Evolutionary conservation across 2,888 invertebrate genomes (phyloP).

Genomic region (Thereva unica): DNA sequence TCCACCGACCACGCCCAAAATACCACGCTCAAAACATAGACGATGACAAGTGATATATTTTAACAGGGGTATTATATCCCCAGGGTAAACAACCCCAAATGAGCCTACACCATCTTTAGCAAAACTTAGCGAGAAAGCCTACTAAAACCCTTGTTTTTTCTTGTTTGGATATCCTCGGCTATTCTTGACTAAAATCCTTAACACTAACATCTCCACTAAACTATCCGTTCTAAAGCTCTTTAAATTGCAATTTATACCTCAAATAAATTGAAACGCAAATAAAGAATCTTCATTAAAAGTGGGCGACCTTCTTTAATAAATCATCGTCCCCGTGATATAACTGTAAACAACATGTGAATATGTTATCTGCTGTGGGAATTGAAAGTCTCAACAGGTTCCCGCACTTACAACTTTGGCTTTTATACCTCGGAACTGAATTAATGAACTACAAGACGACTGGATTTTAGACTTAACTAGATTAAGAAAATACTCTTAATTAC

Average conservation of each 20-base stretch:
- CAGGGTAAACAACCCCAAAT: too few relatives aligned
- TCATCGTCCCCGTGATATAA: constrained; percentile 30
- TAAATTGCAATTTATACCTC: background rate
- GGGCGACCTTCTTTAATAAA: constrained; percentile 22
- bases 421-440: constrained; percentile 35
- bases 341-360: constrained; percentile 42
- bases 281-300: constrained; percentile 23
- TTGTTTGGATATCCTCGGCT: too few relatives aligned
- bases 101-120: too few relatives aligned
- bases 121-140: too few relatives aligned
- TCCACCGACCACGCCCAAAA: too few relatives aligned
- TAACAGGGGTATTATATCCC: too few relatives aligned
- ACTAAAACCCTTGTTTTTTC: too few relatives aligned
- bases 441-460: constrained; percentile 24
- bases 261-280: constrained; percentile 27
- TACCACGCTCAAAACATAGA: too few relatives aligned
- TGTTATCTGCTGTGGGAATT: constrained; percentile 53
- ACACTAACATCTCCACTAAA: too few relatives aligned
- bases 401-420: constrained; percentile 47
- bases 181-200: too few relatives aligned
- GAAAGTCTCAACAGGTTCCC: constrained; percentile 56
- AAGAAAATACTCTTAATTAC: constrained; percentile 33
- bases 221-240: too few relatives aligned
- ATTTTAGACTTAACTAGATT: constrained; percentile 37
- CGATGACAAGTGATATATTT: too few relatives aligned